Conservation (phyloP, 2,797 vertebrate genomes). For the Eurystomus glaucurus region DNA sequence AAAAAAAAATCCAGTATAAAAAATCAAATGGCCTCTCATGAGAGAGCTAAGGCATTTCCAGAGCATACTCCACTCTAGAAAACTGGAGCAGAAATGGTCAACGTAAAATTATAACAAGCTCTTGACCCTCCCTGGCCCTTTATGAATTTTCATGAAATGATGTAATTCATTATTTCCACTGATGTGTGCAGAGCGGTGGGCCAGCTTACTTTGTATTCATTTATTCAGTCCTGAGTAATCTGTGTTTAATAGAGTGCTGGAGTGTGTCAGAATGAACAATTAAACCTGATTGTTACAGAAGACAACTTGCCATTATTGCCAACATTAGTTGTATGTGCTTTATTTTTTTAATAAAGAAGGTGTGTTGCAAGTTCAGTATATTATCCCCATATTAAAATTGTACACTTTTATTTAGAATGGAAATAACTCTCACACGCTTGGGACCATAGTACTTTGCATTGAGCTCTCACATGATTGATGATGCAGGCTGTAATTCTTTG, state of each 20-base stretch:
- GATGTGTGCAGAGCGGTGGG: conserved; percentile 37
- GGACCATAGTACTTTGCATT: not conserved
- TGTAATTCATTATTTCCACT: conserved; percentile 70
- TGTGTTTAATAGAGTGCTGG: conserved; percentile 77
- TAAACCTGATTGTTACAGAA: conserved; percentile 77
- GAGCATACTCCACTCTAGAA: conserved; percentile 24
- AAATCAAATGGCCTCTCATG: not conserved
- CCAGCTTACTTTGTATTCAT: conserved; percentile 76
- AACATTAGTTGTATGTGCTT: conserved; percentile 49
- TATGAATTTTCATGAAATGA: conserved; percentile 68
- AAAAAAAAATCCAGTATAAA: not conserved
- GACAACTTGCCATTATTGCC: conserved; percentile 69
- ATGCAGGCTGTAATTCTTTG: conserved; percentile 13
- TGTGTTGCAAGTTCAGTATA: conserved; percentile 21
- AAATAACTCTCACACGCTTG: not conserved
- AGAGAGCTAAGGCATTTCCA: conserved; percentile 7
- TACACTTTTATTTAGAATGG: not conserved
- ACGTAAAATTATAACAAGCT: conserved; percentile 37
- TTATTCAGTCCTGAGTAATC: conserved; percentile 80
- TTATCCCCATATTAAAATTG: not conserved
- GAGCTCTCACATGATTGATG: not conserved
- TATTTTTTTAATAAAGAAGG: conserved; percentile 71
- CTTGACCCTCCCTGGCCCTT: conserved; percentile 63
- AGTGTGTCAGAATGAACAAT: conserved; percentile 80
- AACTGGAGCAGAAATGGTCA: conserved; percentile 52